Evolutionary conservation across 2,113 vertebrate genomes (phyloP), one percentile per base, ranked within the genome.

Genomic region (Puntigrus tetrazona): DNA sequence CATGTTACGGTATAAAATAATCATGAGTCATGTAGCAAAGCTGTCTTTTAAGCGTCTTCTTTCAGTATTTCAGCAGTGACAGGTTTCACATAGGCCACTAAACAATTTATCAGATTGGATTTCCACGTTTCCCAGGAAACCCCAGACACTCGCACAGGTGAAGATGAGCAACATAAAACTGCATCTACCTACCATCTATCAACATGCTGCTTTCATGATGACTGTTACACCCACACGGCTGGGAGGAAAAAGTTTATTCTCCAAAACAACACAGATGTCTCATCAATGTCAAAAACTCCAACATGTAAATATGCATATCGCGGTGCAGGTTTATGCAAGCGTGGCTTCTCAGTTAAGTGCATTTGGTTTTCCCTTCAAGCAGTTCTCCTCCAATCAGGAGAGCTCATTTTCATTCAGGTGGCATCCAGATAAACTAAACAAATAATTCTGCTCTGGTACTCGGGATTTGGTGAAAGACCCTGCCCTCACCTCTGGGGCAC

Each of bases 401-500:
- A 38, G 47, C 31, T 82, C 31, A 78, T 87, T 83, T 84, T 25
- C 41, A 78, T 84, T 67, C 87, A 61, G 18, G 43, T 70, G 84
- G 81, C 79, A 82, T 63, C 41, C 31, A 31, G 38, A 59, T 72
- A 88, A 88, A 83, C 74, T 50, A 78, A 73, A 79, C 73, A 84
- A 83, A 87, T 86, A 80, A 87, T 86, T 85, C 47, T 43, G 38
- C 65, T 57, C 41, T 47, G 72, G 52, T 78, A 72, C 81, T 84
- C 7, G 31, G 55, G 55, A 81, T 70, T 84, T 55, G 4, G 13
- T 47, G 31, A 72, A 72, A 65, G 59, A 78, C 52, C 55, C 34
- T 75, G 84, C 38, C 76, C 81, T 88, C 67, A 86, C 83, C 80
- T 63, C 43, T 2, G 14, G 86, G 63, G 50, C 72, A 63, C 27